Percentiles rank a stretch among this genome's conserved stretches.
Conservation (phyloP, 2,113 vertebrate genomes). For the Glaucomys volans region DNA sequence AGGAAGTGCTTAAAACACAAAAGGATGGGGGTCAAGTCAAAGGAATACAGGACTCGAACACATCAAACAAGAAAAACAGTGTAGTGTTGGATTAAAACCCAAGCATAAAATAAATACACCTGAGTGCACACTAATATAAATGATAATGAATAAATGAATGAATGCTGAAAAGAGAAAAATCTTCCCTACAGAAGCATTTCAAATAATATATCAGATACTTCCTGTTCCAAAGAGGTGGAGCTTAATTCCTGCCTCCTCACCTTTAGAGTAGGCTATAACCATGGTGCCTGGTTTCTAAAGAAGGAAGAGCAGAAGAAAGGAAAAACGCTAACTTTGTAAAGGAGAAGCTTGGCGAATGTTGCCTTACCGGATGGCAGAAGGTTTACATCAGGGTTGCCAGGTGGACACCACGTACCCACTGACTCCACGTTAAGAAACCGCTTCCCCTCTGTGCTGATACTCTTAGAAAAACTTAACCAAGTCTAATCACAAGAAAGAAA, state of each 20-base stretch:
- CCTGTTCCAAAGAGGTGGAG: not conserved
- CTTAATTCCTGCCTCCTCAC: not conserved
- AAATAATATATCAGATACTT: not conserved
- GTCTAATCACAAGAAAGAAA: not conserved
- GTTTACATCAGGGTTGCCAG: not conserved
- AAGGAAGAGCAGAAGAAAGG: not conserved
- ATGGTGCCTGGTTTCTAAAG: not conserved
- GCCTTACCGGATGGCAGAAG: not conserved
- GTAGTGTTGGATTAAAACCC: not conserved
- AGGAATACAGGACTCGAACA: not conserved
- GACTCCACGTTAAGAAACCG: not conserved
- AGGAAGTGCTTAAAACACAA: not conserved
- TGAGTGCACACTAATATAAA: not conserved
- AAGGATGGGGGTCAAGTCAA: not conserved
- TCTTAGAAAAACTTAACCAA: not conserved
- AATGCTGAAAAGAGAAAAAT: not conserved
- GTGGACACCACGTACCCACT: not conserved
- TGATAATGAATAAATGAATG: not conserved
- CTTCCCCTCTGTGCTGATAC: not conserved
- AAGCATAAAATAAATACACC: conserved; percentile 36
- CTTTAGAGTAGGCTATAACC: not conserved
- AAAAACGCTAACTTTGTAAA: not conserved
- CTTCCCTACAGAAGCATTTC: conserved; percentile 20
- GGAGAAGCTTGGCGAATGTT: not conserved
- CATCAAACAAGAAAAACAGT: conserved; percentile 36